A percentile compares a stretch with the other conserved stretches of the same genome.
phyloP scores from a whole-genome alignment of 2,797 vertebrate genomes.

The Oceanodroma leucorhoa region DNA sequence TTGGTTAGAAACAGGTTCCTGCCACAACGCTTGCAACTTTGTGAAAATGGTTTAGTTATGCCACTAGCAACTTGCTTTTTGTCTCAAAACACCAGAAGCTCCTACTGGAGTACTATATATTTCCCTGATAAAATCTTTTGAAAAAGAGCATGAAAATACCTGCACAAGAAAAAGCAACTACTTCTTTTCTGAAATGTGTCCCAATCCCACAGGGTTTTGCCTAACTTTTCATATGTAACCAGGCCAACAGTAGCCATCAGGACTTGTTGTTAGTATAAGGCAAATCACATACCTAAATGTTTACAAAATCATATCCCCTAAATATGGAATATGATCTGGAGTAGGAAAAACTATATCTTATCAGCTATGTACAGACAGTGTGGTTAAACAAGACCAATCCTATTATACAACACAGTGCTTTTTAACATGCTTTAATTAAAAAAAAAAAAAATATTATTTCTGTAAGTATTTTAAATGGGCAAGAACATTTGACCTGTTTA shows the following conservation, averaged over 20 bases:
- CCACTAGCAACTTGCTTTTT: background rate
- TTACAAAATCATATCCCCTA: background rate
- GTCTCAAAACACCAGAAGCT: background rate
- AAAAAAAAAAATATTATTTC: background rate
- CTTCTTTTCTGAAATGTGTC: background rate
- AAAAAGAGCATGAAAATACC: background rate
- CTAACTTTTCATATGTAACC: background rate
- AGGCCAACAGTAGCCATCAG: background rate
- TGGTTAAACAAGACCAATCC: background rate
- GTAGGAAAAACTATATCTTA: background rate
- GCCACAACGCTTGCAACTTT: background rate
- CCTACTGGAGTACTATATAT: background rate
- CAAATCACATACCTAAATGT: background rate
- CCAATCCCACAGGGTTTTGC: background rate
- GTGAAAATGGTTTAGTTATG: background rate
- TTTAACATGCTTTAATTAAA: background rate
- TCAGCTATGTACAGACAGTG: background rate
- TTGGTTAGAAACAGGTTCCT: background rate
- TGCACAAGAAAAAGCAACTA: background rate
- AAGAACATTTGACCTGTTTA: background rate
- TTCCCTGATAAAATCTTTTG: background rate
- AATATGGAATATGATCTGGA: background rate
- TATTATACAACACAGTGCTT: background rate
- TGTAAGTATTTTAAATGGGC: background rate
- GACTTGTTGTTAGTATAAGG: background rate